These are phyloP conservation scores for Mus spretus DNA, from an alignment of 2,797 vertebrate species.

Conservation along the genomic window DNA sequence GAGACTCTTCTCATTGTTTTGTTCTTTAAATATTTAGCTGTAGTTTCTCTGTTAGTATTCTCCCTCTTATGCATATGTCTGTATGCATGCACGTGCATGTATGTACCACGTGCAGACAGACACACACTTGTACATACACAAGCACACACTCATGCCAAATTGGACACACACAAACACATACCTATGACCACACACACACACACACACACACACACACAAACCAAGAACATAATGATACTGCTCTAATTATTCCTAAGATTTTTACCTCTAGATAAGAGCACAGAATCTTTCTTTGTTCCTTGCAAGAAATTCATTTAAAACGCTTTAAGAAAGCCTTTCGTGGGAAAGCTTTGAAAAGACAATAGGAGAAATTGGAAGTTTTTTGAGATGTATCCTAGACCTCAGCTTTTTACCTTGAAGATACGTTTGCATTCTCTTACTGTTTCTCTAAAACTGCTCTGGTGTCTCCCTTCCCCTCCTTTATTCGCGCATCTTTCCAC, in stretches of 20 bases:
- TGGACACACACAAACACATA: not conserved
- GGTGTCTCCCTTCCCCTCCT: fast-evolving
- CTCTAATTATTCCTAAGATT: not conserved
- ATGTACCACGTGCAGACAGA: not conserved
- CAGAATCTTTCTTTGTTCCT: not conserved
- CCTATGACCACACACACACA: not conserved
- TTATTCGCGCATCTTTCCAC: not conserved
- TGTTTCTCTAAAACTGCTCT: not conserved
- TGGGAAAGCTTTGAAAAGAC: not conserved
- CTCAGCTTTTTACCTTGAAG: not conserved
- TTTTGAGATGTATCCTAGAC: not conserved
- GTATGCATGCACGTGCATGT: too few relatives aligned
- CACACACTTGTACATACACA: too few relatives aligned
- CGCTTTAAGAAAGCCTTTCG: not conserved
- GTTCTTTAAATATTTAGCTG: not conserved
- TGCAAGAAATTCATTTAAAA: not conserved
- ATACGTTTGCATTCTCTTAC: not conserved
- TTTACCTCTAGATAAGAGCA: not conserved
- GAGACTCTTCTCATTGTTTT: not conserved
- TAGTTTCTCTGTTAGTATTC: not conserved
- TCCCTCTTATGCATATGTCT: too few relatives aligned
- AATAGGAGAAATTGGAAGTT: not conserved
- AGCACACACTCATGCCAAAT: not conserved
- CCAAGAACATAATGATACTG: not conserved
- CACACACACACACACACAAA: not conserved